Evolutionary conservation across 2,113 vertebrate species (phyloP).

Genomic region (Vidua macroura): DNA sequence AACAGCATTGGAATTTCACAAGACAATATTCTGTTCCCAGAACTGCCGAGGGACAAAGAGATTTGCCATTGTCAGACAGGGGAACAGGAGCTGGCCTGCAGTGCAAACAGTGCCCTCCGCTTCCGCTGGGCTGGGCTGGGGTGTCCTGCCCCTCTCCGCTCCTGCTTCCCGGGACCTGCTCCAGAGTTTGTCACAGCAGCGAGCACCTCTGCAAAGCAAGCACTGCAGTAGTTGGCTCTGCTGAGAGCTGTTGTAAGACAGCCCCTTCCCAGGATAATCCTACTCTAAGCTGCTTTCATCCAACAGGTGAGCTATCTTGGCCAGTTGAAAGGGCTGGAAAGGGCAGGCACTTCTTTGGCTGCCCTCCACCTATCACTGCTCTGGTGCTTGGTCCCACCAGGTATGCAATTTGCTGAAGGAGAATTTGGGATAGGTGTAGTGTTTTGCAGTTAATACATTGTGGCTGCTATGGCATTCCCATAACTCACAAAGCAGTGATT

Average conservation of each 20-base stretch:
- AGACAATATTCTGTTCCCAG: neutral
- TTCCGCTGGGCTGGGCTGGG: neutral
- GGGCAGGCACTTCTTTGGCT: fast-evolving
- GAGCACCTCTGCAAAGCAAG: neutral
- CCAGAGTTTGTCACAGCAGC: neutral
- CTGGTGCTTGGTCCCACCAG: neutral
- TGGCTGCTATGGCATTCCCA: neutral
- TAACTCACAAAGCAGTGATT: neutral
- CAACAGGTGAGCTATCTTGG: neutral
- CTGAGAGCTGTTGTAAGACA: neutral
- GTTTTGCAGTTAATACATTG: neutral
- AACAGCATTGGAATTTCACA: neutral
- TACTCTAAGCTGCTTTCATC: neutral
- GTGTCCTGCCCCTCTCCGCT: neutral
- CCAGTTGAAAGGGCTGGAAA: fast-evolving
- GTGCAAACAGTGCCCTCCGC: neutral
- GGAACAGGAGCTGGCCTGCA: neutral
- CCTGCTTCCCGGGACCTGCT: neutral
- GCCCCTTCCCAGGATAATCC: neutral
- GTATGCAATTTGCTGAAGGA: neutral
- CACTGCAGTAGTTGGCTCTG: fast-evolving
- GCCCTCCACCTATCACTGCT: fast-evolving
- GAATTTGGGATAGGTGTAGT: neutral
- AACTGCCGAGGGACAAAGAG: neutral
- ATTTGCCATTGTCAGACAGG: neutral